phyloP scores from a whole-genome alignment of 2,888 invertebrate genomes.

The Drosophila dives region DNA sequence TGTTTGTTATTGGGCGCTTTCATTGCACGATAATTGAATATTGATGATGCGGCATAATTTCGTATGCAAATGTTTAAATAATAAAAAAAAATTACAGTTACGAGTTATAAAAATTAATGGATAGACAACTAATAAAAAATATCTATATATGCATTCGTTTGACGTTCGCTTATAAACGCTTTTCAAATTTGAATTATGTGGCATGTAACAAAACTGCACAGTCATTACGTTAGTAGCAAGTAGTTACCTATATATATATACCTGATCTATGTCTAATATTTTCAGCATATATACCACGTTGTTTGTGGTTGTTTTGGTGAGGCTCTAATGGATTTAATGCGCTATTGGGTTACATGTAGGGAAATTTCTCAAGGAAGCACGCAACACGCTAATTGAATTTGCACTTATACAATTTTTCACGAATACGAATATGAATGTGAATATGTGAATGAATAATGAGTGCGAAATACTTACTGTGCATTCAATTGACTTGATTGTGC shows the following conservation, averaged over 20 bases:
- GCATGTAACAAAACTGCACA: slow-evolving; percentile 29
- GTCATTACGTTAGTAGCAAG: slow-evolving; percentile 29
- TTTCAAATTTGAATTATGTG: slow-evolving; percentile 67
- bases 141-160: slow-evolving; percentile 5
- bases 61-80: slow-evolving; percentile 42
- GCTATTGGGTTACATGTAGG: slow-evolving; percentile 60
- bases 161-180: slow-evolving; percentile 32
- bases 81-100: slow-evolving; percentile 4
- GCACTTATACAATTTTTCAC: slow-evolving; percentile 49
- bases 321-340: slow-evolving; percentile 50
- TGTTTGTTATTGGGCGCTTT: slow-evolving; percentile 55
- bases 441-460: slow-evolving; percentile 25
- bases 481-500: slow-evolving; percentile 47
- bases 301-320: slow-evolving; percentile 28
- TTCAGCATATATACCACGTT: slow-evolving; percentile 14
- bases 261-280: slow-evolving; percentile 17
- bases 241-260: slow-evolving; percentile 6
- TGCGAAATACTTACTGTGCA: slow-evolving; percentile 33
- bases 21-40: slow-evolving; percentile 68
- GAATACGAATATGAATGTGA: slow-evolving; percentile 37
- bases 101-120: slow-evolving; percentile 9
- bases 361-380: slow-evolving; percentile 75
- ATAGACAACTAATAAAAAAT: slow-evolving; percentile 2
- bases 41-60: slow-evolving; percentile 64
- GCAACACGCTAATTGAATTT: slow-evolving; percentile 60